phyloP scores from a whole-genome alignment of 2,888 invertebrate species.

The Autographa pulchrina region DNA sequence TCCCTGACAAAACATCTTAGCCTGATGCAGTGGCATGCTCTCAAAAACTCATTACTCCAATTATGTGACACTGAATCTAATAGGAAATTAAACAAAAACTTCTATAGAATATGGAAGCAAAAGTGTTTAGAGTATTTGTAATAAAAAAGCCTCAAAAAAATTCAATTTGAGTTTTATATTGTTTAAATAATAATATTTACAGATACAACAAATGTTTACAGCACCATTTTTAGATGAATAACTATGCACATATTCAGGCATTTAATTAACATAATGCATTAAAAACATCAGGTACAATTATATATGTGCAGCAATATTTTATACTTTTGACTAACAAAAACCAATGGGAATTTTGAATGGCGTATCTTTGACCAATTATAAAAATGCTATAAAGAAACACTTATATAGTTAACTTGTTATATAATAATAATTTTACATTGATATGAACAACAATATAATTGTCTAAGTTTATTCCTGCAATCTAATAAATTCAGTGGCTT shows the following conservation, averaged over 20 bases:
- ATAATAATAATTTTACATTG: slow-evolving; percentile 20
- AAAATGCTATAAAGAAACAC: slow-evolving; percentile 10
- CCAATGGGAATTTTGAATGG: slow-evolving; percentile 14
- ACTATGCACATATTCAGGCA: slow-evolving; percentile 56
- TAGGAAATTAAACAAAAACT: slow-evolving; percentile 79
- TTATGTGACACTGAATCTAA: slow-evolving; percentile 68
- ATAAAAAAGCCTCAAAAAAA: slow-evolving; percentile 73
- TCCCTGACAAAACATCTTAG: slow-evolving; percentile 82
- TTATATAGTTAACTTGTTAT: slow-evolving; percentile 5
- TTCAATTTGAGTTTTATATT: slow-evolving; percentile 61
- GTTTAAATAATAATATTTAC: slow-evolving; percentile 69
- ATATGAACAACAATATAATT: slow-evolving; percentile 26
- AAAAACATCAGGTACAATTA: slow-evolving; percentile 74
- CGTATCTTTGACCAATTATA: slow-evolving; percentile 10
- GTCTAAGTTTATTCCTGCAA: slow-evolving; percentile 8
- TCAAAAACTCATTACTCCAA: slow-evolving; percentile 78
- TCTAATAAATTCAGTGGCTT: slow-evolving; percentile 9
- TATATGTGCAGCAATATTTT: slow-evolving; percentile 50
- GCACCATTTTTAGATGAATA: slow-evolving; percentile 79
- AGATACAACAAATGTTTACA: slow-evolving; percentile 69
- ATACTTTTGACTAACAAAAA: slow-evolving; percentile 41
- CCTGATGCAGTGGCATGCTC: slow-evolving; percentile 88
- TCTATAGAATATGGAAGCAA: slow-evolving; percentile 82
- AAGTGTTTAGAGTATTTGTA: slow-evolving; percentile 80
- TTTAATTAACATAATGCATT: slow-evolving; percentile 57